These are phyloP conservation scores for Solen grandis DNA, from an alignment of 1,140 invertebrate species.

Conservation along the genomic window DNA sequence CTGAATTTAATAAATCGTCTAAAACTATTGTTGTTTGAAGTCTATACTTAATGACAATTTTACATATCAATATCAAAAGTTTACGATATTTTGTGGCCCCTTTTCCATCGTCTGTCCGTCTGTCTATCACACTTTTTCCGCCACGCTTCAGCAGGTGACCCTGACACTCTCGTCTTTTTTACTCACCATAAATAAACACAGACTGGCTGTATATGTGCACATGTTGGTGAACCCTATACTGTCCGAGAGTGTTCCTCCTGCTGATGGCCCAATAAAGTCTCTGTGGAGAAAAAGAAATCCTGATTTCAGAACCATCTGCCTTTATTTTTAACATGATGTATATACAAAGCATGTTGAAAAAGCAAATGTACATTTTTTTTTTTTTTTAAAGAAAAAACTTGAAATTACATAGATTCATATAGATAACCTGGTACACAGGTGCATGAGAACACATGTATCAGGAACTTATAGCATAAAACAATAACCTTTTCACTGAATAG, in stretches of 20 bases:
- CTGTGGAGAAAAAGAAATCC: slow-evolving; percentile 16
- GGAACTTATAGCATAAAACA: neutral
- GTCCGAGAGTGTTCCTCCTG: slow-evolving; percentile 59
- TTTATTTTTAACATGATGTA: neutral
- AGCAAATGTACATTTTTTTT: no score
- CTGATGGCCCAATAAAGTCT: slow-evolving; percentile 60
- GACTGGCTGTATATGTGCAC: slow-evolving; percentile 47
- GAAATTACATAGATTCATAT: neutral
- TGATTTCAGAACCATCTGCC: no score
- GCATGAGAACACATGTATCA: neutral
- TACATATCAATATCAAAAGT: no score
- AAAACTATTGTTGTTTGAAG: no score
- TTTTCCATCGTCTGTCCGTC: no score
- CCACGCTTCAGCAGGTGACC: no score
- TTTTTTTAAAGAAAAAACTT: neutral
- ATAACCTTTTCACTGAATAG: neutral
- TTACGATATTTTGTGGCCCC: no score
- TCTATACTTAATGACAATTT: no score
- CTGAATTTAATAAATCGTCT: no score
- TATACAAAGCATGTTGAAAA: neutral
- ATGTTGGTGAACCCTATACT: slow-evolving; percentile 49
- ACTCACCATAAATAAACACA: slow-evolving; percentile 57
- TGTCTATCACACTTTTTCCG: no score
- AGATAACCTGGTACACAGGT: neutral
- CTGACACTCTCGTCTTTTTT: no score